phyloP scores from a whole-genome alignment of 2,113 vertebrate species.

The Martes martes region DNA sequence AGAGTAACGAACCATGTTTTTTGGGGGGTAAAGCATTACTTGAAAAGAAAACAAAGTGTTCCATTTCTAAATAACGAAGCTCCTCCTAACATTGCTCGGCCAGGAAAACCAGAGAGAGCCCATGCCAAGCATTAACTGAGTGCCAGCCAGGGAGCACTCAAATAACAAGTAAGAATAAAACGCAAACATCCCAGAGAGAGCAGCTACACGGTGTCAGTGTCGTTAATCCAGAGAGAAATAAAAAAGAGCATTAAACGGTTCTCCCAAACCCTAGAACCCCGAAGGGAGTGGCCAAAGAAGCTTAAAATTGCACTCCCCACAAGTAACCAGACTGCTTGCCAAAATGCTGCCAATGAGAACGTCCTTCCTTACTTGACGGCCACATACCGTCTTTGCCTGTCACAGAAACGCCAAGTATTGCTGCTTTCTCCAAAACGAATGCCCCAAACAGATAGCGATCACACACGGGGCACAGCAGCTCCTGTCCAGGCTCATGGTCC shows the following conservation, averaged over 20 bases:
- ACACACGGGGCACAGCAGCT: no score
- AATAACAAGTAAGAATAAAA: slow-evolving; percentile 49
- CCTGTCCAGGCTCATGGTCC: neutral
- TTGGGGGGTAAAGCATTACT: neutral
- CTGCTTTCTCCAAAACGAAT: neutral
- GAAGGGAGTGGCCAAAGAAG: neutral
- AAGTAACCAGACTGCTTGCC: neutral
- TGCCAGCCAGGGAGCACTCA: slow-evolving; percentile 34
- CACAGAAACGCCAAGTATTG: neutral
- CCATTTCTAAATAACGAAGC: slow-evolving; percentile 66
- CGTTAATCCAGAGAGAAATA: neutral
- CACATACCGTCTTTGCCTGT: neutral
- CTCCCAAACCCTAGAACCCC: neutral
- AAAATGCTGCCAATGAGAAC: neutral
- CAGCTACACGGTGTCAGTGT: neutral
- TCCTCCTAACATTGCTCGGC: slow-evolving; percentile 40
- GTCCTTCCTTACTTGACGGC: neutral
- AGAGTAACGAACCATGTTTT: neutral
- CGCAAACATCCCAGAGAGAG: neutral
- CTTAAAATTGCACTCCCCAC: neutral
- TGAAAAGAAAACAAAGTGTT: slow-evolving; percentile 61
- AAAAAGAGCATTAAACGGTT: neutral
- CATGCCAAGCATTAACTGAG: slow-evolving; percentile 62
- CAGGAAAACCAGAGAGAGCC: slow-evolving; percentile 51
- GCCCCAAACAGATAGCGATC: neutral